Evolutionary conservation across 30 jellyfish, hydroid and myxozoan genomes (phyloP).

Genomic region (Pelagia noctiluca): DNA sequence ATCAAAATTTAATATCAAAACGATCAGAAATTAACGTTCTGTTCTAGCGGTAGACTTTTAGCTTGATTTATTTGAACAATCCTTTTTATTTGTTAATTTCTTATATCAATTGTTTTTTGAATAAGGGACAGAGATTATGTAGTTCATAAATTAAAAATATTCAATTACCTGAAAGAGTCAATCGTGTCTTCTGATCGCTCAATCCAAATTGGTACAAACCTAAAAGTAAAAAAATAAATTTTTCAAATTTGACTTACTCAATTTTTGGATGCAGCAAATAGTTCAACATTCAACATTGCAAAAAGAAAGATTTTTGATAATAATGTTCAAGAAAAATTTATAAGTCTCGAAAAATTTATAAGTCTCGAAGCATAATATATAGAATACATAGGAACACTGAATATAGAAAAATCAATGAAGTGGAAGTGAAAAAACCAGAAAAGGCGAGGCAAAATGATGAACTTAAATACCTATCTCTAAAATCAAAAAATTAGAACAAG

Average conservation of each 20-base stretch:
- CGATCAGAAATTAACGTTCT: not conserved
- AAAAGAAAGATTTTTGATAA: not conserved
- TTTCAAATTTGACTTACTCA: not conserved
- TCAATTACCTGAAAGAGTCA: conserved; percentile 52
- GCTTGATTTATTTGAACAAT: not conserved
- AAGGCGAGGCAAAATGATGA: not conserved
- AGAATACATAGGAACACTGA: no score
- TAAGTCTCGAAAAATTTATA: not conserved
- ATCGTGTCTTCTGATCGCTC: conserved; percentile 57
- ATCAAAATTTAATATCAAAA: not conserved
- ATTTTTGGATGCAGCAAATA: not conserved
- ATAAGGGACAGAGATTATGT: no score
- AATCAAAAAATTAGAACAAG: not conserved
- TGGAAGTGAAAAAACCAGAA: no score
- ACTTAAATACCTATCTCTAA: not conserved
- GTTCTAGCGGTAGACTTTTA: not conserved
- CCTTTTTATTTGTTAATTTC: not conserved
- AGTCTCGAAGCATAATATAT: no score
- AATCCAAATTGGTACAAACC: conserved; percentile 67
- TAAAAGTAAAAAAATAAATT: not conserved
- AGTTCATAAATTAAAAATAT: not conserved
- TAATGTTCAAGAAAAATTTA: not conserved
- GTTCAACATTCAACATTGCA: not conserved
- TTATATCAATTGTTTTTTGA: not conserved
- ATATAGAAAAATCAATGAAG: no score